Percentiles rank a stretch among this genome's conserved stretches.
These are phyloP conservation scores for Willisornis vidua DNA, from an alignment of 2,113 vertebrate genomes.

Conservation along the genomic window DNA sequence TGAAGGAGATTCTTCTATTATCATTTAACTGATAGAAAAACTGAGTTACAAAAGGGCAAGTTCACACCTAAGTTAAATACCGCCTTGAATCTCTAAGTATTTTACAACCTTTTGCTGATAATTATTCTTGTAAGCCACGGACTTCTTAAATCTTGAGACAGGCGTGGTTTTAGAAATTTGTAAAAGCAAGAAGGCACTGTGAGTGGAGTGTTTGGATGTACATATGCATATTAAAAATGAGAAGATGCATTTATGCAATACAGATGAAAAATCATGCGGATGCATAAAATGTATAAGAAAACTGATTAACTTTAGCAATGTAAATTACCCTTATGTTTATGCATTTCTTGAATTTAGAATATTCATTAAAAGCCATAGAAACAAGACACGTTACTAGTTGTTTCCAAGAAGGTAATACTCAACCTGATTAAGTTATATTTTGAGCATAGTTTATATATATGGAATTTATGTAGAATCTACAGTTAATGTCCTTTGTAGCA, in stretches of 20 bases:
- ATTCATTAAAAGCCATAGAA: slow-evolving; percentile 62
- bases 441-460: neutral
- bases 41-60: slow-evolving; percentile 15
- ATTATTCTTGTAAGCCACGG: neutral
- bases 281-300: slow-evolving; percentile 63
- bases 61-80: slow-evolving; percentile 14
- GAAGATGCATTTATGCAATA: slow-evolving; percentile 37
- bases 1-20: slow-evolving; percentile 19
- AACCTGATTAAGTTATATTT: slow-evolving; percentile 46
- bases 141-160: neutral
- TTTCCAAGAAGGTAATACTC: slow-evolving; percentile 44
- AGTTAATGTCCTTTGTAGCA: neutral
- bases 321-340: slow-evolving; percentile 73
- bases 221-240: slow-evolving; percentile 9
- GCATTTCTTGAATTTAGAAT: slow-evolving; percentile 65
- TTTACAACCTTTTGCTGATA: neutral
- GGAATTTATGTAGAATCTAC: neutral
- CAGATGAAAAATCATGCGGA: slow-evolving; percentile 66
- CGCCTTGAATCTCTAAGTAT: neutral
- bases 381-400: slow-evolving; percentile 24
- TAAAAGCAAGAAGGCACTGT: neutral
- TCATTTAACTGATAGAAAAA: slow-evolving; percentile 24
- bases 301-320: slow-evolving; percentile 68
- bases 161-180: neutral
- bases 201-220: neutral